These are phyloP conservation scores for Ceramica pisi DNA, from an alignment of 2,888 invertebrate genomes.

Conservation along the genomic window DNA sequence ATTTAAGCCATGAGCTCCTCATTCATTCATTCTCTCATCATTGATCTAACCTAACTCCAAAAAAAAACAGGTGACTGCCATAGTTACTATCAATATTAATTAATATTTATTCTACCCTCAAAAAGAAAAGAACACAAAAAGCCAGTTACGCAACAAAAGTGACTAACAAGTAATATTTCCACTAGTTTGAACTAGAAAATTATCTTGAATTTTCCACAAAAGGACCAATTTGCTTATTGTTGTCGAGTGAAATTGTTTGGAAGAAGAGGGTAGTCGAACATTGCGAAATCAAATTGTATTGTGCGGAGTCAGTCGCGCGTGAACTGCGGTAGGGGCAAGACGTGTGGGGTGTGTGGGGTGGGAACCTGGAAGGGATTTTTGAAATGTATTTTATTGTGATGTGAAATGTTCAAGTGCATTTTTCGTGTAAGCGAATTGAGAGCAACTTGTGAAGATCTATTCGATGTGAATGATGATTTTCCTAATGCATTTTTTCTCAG, in stretches of 20 bases:
- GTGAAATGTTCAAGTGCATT: conserved; percentile 29
- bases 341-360: conserved; percentile 69
- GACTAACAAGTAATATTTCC: conserved; percentile 73
- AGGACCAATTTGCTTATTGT: conserved; percentile 82
- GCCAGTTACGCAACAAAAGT: conserved; percentile 64
- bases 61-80: conserved; percentile 10
- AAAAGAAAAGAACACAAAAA: conserved; percentile 69
- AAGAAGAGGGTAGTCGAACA: conserved; percentile 85
- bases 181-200: conserved; percentile 77
- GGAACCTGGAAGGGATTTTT: conserved; percentile 13
- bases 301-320: conserved; percentile 81
- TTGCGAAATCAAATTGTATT: conserved; percentile 86
- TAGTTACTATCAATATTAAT: conserved; percentile 27
- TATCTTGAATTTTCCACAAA: conserved; percentile 72
- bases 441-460: too few relatives aligned
- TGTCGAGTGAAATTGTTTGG: conserved; percentile 80
- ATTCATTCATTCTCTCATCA: not conserved
- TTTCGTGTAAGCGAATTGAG: conserved; percentile 3
- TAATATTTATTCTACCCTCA: conserved; percentile 8
- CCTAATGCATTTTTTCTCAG: too few relatives aligned
- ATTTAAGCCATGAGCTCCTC: not conserved
- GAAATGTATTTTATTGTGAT: conserved; percentile 53
- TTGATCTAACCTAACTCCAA: not conserved
- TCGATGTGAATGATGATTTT: not conserved
- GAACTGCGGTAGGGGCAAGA: conserved; percentile 75